phyloP scores from a whole-genome alignment of 2,797 vertebrate genomes.

The Sarcophilus harrisii region DNA sequence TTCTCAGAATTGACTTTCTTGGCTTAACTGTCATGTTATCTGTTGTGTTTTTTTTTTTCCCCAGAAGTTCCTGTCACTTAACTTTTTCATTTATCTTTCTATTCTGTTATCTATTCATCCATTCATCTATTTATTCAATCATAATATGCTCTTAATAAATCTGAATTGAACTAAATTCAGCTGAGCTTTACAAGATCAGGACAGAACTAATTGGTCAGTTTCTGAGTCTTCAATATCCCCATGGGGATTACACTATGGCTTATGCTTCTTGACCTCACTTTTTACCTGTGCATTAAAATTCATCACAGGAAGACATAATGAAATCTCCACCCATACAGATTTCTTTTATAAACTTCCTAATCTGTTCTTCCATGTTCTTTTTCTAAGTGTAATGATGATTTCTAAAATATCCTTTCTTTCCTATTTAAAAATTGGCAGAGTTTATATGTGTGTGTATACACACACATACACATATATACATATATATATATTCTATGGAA shows the following conservation, averaged over 20 bases:
- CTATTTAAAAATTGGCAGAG: slow-evolving; percentile 14
- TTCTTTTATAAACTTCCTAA: not conserved
- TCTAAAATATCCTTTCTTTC: not conserved
- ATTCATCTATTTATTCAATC: not conserved
- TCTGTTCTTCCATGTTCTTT: not conserved
- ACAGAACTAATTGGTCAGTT: not conserved
- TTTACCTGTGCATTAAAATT: not conserved
- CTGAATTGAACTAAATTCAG: not conserved
- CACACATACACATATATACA: no score
- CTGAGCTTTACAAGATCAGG: not conserved
- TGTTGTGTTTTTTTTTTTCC: not conserved
- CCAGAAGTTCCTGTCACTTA: not conserved
- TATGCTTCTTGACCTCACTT: not conserved
- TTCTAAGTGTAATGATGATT: not conserved
- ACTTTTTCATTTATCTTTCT: slow-evolving; percentile 7
- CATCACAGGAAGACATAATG: not conserved
- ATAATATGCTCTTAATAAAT: not conserved
- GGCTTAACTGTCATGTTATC: not conserved
- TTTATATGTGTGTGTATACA: no score
- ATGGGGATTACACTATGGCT: not conserved
- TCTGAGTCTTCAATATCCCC: not conserved
- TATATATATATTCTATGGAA: not conserved
- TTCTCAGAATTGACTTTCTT: not conserved
- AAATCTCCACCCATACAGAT: not conserved
- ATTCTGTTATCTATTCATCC: not conserved